Base-by-base conservation (phyloP, 2,113 vertebrate species). In the Orientallactaga bullata region DNA sequence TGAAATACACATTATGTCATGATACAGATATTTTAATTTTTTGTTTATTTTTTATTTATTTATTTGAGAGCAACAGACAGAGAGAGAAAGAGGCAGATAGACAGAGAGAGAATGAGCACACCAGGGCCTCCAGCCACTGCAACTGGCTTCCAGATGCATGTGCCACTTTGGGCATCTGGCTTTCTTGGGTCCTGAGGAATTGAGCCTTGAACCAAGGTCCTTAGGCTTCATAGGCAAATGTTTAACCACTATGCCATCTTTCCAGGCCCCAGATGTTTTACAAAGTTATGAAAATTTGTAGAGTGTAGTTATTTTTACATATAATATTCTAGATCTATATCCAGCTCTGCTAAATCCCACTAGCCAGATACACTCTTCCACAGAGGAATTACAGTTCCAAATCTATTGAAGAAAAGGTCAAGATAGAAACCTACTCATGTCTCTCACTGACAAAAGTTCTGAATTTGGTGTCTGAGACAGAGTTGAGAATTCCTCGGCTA, bases 401-500 rank as follows among this genome's bases (percentile, higher is more conserved):
- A 88, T 74, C 26, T 65, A 35, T 88, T 91, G 73, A 92, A 76
- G 24, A 69, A 78, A 83, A 24, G 39, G 4, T 65, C 20, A 76
- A 23, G 8, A 9, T 58, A 82, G 47, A 85, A 79, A 86, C 3
- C 15, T 85, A 18, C 30, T 66, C 1, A 69, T 65, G 17, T 73
- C 20, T 85, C 68, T 42, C 37, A 72, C 8, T 71, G 23, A 37
- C 76, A 30, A 88, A 47, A 37, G 2, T 77, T 63, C 71, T 72
- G 73, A 90, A 71, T 71, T 6, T 39, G 0, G 18, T 58, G 4
- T 88, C 72, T 90, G 71, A 87, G 93, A 24, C 2, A 69, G 37
- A 88, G 18, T 11, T 76, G 23, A 82, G 26, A 89, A 86, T 95
- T 93, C n/a, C 60, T 86, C 78, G 72, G 82, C 42, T 94, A 91